Base-by-base conservation (phyloP, 2,113 vertebrate species). In the Cacatua alba region DNA sequence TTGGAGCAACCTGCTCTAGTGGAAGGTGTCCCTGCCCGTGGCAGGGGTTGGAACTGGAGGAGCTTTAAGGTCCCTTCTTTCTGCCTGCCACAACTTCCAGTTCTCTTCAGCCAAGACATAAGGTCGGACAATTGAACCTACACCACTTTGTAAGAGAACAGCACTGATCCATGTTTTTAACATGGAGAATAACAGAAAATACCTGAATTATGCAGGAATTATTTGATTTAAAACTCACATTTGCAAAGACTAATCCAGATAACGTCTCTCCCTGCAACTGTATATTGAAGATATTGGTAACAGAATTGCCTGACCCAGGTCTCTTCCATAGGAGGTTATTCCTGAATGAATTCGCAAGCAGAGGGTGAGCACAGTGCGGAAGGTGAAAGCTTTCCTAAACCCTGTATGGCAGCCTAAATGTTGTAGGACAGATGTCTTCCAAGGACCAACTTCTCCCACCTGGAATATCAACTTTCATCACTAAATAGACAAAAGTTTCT, bases 241-340 rank as follows among this genome's bases (percentile, higher is more conserved):
- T 78, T 91, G 18, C 57, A 46, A 11, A 70, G 31, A 74, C 4
- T 43, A 70, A 31, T 62, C 14, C n/a, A 55, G 46, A 23, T 25
- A n/a, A 37, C 0, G 0, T 46, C 14, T 19, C 25, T n/a, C 17
- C 13, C 39, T 51, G 31, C 17, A 84, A 67, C 4, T 28, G 23
- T 14, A 12, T 5, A 2, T 23, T n/a, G 52, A 75, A 24, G 8
- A 3, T 17, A 11, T 26, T 28, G 28, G 28, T 15, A 14, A 51
- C 41, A 77, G 72, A 74, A n/a, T 48, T 49, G 48, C 37, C 46
- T 81, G n/a, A 19, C 25, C 31, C 10, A 4, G 7, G 25, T 33
- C 11, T 59, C 60, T 84, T 78, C 17, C 43, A 37, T 0, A 26
- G 51, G 17, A 43, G 3, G 17, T 63, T 6, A 51, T 59, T 82